These are phyloP conservation scores for Ophonus ardosiacus DNA, from an alignment of 2,888 invertebrate genomes.

Conservation along the genomic window DNA sequence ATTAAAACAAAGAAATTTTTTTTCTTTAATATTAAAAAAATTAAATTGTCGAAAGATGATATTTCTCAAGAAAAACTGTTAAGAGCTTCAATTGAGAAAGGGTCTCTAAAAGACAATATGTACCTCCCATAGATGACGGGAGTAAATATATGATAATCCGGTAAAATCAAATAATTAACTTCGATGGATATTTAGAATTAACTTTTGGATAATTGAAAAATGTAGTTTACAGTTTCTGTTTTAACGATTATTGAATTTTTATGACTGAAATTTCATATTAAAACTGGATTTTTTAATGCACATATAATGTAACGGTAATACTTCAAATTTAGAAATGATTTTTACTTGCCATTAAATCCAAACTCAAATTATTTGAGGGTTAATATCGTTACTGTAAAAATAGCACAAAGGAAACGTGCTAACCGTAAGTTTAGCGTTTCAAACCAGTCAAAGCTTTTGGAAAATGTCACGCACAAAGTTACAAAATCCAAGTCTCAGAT, in stretches of 20 bases:
- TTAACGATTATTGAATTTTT: conserved; percentile 30
- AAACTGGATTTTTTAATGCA: conserved; percentile 36
- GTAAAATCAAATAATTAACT: conserved; percentile 32
- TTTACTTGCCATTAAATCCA: not conserved
- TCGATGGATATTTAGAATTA: conserved; percentile 29
- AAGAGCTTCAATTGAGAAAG: too few relatives aligned
- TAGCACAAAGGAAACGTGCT: not conserved
- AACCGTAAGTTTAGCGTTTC: not conserved
- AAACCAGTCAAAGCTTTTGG: not conserved
- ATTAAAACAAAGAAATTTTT: too few relatives aligned
- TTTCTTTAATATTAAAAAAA: too few relatives aligned
- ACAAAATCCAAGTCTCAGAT: conserved; percentile 30
- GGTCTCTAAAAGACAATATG: too few relatives aligned
- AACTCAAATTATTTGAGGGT: not conserved
- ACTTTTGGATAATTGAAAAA: conserved; percentile 40
- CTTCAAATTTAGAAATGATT: not conserved
- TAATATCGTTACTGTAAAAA: not conserved
- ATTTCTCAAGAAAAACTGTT: too few relatives aligned
- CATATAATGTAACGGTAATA: not conserved
- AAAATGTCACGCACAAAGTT: conserved; percentile 15
- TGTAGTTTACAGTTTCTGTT: conserved; percentile 29
- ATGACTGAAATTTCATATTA: conserved; percentile 13
- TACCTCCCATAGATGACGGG: not conserved
- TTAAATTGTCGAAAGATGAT: too few relatives aligned
- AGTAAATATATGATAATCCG: conserved; percentile 24